Evolutionary conservation across 1,140 invertebrate species (phyloP), one percentile per base, ranked within the genome.

Genomic region (Calephelis virginiensis): DNA sequence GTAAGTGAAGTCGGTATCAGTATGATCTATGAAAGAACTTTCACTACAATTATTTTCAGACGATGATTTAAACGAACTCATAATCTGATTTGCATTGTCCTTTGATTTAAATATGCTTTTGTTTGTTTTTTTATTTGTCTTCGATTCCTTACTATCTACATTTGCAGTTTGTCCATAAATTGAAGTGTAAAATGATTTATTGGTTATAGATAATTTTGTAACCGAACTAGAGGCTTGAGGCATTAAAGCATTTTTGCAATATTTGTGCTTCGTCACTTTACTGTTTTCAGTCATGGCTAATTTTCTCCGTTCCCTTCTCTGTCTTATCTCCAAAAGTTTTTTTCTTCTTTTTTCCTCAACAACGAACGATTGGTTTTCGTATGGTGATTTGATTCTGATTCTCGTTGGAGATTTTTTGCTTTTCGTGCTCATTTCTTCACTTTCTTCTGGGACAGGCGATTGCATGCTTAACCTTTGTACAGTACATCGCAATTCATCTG

Each of bases 181-280:
- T 37, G 86, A 90, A 71, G 87, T 83, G 62, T 91, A 89, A 74
- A 90, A 90, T 8, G 86, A 83, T 70, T 91, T 91, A 67, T 89
- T 90, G 1, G 84, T 85, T 43, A 91, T 89, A 28, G 87, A 89
- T 38, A 91, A 64, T 74, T 86, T 86, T 5, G 87, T 90, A 8
- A 90, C 87, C 11, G 89, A 91, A 46, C 72, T 86, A 7, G 83
- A 81, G 3, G 81, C 65, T 61, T 86, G 85, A 6, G 85, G 81
- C 73, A 81, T 80, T 46, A 76, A 61, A 1, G 67, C 64, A 12
- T 81, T 74, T 71, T 79, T 87, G 8, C 61, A 69, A 49, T 76
- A 72, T 66, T 80, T 86, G 62, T 83, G 74, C 68, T 87, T 88
- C 6, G 61, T 73, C 48, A 84, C 69, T 71, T 87, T 89, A 50